Evolutionary conservation across 1,140 invertebrate genomes (phyloP).

Genomic region (Trichonephila inaurata): DNA sequence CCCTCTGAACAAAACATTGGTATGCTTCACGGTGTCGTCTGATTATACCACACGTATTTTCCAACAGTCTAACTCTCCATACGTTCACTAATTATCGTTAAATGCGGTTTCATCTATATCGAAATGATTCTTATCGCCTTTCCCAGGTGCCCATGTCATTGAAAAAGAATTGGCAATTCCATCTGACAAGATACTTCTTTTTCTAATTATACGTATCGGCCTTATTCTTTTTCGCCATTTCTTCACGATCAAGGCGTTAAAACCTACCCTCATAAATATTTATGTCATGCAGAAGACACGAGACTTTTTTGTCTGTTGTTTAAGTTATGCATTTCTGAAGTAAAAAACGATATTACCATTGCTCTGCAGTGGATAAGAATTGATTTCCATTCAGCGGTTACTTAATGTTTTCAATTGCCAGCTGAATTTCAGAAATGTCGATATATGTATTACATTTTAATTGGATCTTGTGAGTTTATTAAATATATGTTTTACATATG

Average conservation of each 20-base stretch:
- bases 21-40: neutral
- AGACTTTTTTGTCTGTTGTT: slow-evolving; percentile 1
- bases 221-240: slow-evolving; percentile 1
- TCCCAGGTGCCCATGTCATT: neutral
- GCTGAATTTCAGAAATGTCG: no score
- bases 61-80: neutral
- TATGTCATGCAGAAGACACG: slow-evolving; percentile 3
- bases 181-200: slow-evolving; percentile 47
- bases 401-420: no score
- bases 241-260: slow-evolving; percentile 64
- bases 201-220: slow-evolving; percentile 41
- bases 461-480: no score
- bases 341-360: neutral
- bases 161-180: neutral
- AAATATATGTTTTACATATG: no score
- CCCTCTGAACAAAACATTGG: neutral
- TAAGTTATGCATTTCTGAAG: slow-evolving; percentile 1
- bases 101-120: slow-evolving; percentile 40
- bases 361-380: neutral
- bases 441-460: no score
- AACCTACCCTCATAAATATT: slow-evolving; percentile 59
- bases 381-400: no score
- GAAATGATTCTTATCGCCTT: slow-evolving; percentile 5
- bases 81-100: slow-evolving; percentile 38
- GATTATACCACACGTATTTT: neutral